Base-by-base conservation (phyloP, 2,797 vertebrate genomes). In the Columba guinea region DNA sequence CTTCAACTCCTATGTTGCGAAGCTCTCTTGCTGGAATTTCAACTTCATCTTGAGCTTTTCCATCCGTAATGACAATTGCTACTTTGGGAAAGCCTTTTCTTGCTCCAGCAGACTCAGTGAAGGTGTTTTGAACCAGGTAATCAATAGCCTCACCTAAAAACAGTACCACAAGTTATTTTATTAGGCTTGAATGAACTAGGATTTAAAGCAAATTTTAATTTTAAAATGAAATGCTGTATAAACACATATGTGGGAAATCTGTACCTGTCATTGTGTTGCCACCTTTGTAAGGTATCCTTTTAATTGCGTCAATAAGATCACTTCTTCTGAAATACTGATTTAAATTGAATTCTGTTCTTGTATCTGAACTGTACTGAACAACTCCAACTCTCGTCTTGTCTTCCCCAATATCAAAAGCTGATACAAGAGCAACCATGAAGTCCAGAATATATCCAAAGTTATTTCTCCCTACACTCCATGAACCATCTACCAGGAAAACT, bases 401-500 rank as follows among this genome's bases (percentile, higher is more conserved):
- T 92, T 98, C 98, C 22, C 98, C 98, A 23, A 99, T 98, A 75
- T 99, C 98, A 92, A 99, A 99, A 64, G 99, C 99, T 35, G 98
- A 98, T 28, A 98, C 98, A 76, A 98, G 96, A 24, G 98, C 98
- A 39, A 98, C 96, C 86, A 99, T 98, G 69, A 99, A 99, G 87
- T 96, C 98, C 89, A 99, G 98, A 91, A 99, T 98, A 91, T 98
- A 97, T 87, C 98, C 98, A 39, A 99, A 99, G 97, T 99, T 99
- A 13, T 97, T 98, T 94, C 98, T 98, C 24, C 99, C 98, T 19
- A 99, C 98, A 27, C 98, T 99, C 98, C 98, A 99, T 26, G 99
- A 99, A 70, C 99, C 99, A 75, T 99, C 99, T 94, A 99, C 98
- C 67, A 99, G 94, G 82, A 99, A 99, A 64, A 99, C 98, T 92